Base-by-base conservation (phyloP, 2,113 vertebrate genomes). In the Thunnus thynnus region DNA sequence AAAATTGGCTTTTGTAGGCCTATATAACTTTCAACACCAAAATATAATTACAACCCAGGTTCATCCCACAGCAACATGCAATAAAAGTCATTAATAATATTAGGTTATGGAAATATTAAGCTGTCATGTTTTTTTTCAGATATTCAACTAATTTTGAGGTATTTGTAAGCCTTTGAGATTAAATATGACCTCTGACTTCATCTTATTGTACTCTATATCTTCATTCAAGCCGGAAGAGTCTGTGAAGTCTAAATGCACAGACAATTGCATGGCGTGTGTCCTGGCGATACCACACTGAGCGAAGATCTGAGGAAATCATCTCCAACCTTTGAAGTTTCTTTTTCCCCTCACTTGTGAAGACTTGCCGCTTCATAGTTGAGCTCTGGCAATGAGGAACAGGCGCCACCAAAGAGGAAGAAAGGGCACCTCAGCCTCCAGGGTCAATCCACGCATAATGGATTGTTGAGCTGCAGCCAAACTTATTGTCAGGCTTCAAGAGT, bases 281-380 rank as follows among this genome's bases (percentile, higher is more conserved):
- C 13, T 22, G 32, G 56, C 50, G 17, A 78, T 69, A 57, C 32
- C 79, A 57, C 74, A 54, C 74, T 50, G 87, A 76, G 83, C 3
- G n/a, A 52, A 86, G 82, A 92, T 91, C 82, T 87, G 71, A 83
- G 66, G 57, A 78, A 83, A 84, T 88, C 81, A 71, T 89, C 84
- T 85, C 73, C 79, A 78, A 66, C 84, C 89, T 89, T 92, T 92
- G 86, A 92, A 92, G 90, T 86, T 27, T 3, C 80, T 82, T 80
- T 69, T 25, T 78, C 66, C 51, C 62, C 56, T 6, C 8, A 58
- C 77, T 71, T 80, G 79, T 83, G 79, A 88, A 86, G 79, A 67
- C 83, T 73, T 22, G 66, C 46, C 64, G 22, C 72, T 56, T 60
- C 78, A 30, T 13, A 73, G 83, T 74, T 72, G 3, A 77, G 63